These are phyloP conservation scores for Leguminivora glycinivorella DNA, from an alignment of 1,140 invertebrate species.

Conservation along the genomic window DNA sequence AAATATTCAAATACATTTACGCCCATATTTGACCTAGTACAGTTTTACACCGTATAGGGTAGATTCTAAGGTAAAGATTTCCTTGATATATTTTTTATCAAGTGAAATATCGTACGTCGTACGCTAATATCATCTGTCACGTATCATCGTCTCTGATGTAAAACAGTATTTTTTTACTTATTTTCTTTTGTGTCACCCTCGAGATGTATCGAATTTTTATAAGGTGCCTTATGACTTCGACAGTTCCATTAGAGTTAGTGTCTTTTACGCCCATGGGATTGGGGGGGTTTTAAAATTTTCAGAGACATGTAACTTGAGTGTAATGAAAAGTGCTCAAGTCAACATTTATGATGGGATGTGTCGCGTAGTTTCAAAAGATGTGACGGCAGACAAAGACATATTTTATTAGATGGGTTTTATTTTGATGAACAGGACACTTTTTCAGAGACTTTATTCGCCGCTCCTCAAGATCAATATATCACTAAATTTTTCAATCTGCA, in stretches of 20 bases:
- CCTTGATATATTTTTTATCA: not conserved
- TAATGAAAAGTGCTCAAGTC: slow-evolving; percentile 20
- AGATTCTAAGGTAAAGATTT: not conserved
- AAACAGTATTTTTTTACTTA: slow-evolving; percentile 25
- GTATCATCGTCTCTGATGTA: slow-evolving; percentile 20
- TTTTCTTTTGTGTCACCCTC: slow-evolving; percentile 13
- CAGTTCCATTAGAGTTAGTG: slow-evolving; percentile 22
- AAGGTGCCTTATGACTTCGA: slow-evolving; percentile 20
- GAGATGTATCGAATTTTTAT: slow-evolving; percentile 26
- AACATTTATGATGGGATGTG: not conserved
- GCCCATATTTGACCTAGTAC: not conserved
- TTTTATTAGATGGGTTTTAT: too few species aligned
- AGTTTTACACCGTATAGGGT: not conserved
- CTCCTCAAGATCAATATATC: too few species aligned
- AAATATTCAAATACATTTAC: not conserved
- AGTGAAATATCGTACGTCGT: not conserved
- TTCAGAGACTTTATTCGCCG: too few species aligned
- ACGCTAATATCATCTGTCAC: slow-evolving; percentile 23
- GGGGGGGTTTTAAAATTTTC: slow-evolving; percentile 16
- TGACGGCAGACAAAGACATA: not conserved
- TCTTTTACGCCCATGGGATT: slow-evolving; percentile 5
- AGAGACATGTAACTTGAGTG: slow-evolving; percentile 19
- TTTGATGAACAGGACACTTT: too few species aligned
- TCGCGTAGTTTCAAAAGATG: not conserved
- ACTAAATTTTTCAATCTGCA: too few species aligned